These are phyloP conservation scores for Burhinus bistriatus DNA, from an alignment of 2,113 vertebrate species.

Conservation along the genomic window DNA sequence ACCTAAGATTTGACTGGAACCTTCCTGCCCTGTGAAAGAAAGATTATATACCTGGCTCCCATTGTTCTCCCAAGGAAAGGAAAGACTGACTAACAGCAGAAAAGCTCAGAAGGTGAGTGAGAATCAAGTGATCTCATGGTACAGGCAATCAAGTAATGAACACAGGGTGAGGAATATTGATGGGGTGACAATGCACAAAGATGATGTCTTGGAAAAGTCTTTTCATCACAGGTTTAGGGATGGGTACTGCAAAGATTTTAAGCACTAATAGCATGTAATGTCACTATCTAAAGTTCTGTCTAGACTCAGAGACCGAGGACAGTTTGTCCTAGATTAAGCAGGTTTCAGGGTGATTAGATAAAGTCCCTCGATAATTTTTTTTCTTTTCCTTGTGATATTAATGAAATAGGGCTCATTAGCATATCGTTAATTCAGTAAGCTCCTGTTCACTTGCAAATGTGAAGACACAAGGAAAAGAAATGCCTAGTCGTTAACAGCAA, in stretches of 20 bases:
- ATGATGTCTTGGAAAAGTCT: background rate
- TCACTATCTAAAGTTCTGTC: background rate
- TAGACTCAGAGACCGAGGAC: background rate
- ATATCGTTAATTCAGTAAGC: background rate
- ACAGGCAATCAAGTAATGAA: background rate
- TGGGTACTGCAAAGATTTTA: background rate
- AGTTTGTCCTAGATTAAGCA: conserved; percentile 7
- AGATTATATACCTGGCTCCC: background rate
- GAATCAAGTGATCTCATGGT: background rate
- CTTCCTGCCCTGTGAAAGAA: background rate
- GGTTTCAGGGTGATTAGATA: conserved; percentile 5
- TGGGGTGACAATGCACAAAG: background rate
- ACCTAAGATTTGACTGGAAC: background rate
- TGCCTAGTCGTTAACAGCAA: background rate
- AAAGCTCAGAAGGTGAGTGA: background rate
- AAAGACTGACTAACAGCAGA: background rate
- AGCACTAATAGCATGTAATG: background rate
- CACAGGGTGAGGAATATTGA: background rate
- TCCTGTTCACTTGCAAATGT: background rate
- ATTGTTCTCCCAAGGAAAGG: background rate
- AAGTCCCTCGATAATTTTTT: background rate
- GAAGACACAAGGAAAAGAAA: background rate
- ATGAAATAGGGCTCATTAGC: background rate
- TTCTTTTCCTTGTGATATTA: background rate
- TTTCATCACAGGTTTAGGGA: background rate